Evolutionary conservation across 2,888 invertebrate genomes (phyloP).

Genomic region (Cataglyphis livida): DNA sequence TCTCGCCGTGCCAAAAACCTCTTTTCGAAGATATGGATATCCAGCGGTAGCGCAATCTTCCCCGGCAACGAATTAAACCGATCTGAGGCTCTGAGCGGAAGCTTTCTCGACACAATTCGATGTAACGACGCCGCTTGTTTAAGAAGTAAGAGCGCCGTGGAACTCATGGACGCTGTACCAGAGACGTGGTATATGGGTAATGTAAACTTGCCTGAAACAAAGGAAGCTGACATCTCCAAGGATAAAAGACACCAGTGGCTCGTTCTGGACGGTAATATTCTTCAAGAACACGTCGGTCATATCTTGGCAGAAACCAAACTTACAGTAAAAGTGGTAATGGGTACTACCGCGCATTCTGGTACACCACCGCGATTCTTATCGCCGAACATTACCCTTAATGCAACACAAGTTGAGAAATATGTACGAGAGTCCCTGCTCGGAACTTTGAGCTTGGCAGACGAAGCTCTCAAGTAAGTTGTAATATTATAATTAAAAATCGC

Average conservation of each 20-base stretch:
- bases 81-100: slow-evolving; percentile 88
- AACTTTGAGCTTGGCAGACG: slow-evolving; percentile 88
- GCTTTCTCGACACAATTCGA: slow-evolving; percentile 87
- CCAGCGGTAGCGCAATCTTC: slow-evolving; percentile 91
- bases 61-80: slow-evolving; percentile 89
- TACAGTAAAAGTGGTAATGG: slow-evolving; percentile 88
- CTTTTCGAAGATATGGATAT: slow-evolving; percentile 93
- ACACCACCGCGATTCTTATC: slow-evolving; percentile 88
- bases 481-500: neutral
- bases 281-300: slow-evolving; percentile 89
- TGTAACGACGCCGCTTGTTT: slow-evolving; percentile 87
- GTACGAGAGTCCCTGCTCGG: slow-evolving; percentile 89
- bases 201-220: slow-evolving; percentile 86
- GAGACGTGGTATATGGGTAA: slow-evolving; percentile 89
- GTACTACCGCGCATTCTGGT: slow-evolving; percentile 91
- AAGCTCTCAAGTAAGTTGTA: slow-evolving; percentile 86
- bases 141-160: slow-evolving; percentile 84
- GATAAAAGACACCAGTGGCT: slow-evolving; percentile 91
- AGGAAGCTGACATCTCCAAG: slow-evolving; percentile 68
- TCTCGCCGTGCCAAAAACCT: slow-evolving; percentile 88
- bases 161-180: slow-evolving; percentile 90
- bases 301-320: slow-evolving; percentile 87
- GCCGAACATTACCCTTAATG: slow-evolving; percentile 89
- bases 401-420: slow-evolving; percentile 89
- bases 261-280: slow-evolving; percentile 90